These are phyloP conservation scores for Silurus glanis DNA, from an alignment of 2,113 vertebrate genomes.

Conservation along the genomic window DNA sequence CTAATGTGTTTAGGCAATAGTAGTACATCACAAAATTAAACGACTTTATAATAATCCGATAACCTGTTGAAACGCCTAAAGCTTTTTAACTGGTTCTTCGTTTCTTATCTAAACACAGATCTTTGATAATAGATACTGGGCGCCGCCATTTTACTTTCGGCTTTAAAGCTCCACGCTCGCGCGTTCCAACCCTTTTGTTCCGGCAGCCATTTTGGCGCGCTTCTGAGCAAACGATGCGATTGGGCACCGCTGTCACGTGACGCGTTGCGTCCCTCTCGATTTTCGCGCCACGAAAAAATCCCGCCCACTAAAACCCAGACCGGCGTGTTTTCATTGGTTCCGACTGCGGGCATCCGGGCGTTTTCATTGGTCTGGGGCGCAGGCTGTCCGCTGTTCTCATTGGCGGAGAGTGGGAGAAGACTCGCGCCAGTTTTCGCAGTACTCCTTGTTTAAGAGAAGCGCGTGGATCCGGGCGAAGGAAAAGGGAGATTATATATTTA, in stretches of 20 bases:
- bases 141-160: slow-evolving; percentile 18
- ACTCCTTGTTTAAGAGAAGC: slow-evolving; percentile 13
- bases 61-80: no score
- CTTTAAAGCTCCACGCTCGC: not conserved
- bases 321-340: slow-evolving; percentile 63
- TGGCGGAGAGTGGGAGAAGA: slow-evolving; percentile 67
- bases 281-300: slow-evolving; percentile 67
- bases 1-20: no score
- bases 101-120: not conserved
- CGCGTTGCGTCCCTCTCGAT: not conserved
- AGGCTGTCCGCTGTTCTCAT: slow-evolving; percentile 51
- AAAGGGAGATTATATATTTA: not conserved
- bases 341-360: slow-evolving; percentile 69
- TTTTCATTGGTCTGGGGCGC: not conserved
- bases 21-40: no score
- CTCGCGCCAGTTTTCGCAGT: slow-evolving; percentile 82
- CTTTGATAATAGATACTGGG: not conserved
- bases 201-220: slow-evolving; percentile 67
- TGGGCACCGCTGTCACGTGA: slow-evolving; percentile 62
- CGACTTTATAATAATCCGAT: no score
- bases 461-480: slow-evolving; percentile 40
- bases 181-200: slow-evolving; percentile 6
- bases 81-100: not conserved
- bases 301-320: slow-evolving; percentile 43
- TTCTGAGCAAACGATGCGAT: slow-evolving; percentile 47